Base-by-base conservation (phyloP, 2,888 invertebrate genomes). In the Megastigmus dorsalis region DNA sequence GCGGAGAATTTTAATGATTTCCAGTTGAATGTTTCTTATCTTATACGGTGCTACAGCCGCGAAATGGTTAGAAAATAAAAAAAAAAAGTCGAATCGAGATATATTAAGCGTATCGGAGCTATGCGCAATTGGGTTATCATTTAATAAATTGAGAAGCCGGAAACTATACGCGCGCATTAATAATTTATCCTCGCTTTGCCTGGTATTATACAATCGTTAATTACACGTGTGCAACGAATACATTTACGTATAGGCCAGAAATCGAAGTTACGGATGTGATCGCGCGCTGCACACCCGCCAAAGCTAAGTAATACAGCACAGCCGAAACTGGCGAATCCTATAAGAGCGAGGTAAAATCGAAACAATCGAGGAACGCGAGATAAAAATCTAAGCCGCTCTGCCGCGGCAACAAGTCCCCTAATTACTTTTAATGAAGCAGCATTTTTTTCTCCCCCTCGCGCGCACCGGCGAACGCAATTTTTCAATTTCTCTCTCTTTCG, bases 341-440 rank as follows among this genome's bases (percentile, higher is more conserved):
- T n/a, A n/a, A n/a, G n/a, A n/a, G n/a, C n/a, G n/a, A n/a, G n/a
- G n/a, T n/a, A n/a, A n/a, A 57, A 38, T 23, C 60, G 41, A 43
- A 20, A 26, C 26, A 43, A 20, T 30, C 41, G 13, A 54, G 28
- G 18, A 30, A 28, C 13, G n/a, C n/a, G n/a, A 28, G 41, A 65
- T 36, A 52, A 50, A n/a, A 50, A 38, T 45, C 48, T 48, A 52
- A 30, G 3, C 38, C 15, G 50, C 23, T 63, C 23, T 63, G 36
- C 36, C 36, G 3, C 48, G 23, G 50, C 50, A 63, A 36, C 48
- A 63, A n/a, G n/a, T n/a, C 50, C 54, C 45, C 43, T 57, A 67
- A 67, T 68, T 48, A 57, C 59, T 57, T 59, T 68, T 68, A 68
- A 68, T 59, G 67, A 68, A 48, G 41, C 68, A 59, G 68, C 68